These are phyloP conservation scores for Struthio camelus DNA, from an alignment of 2,113 vertebrate species.

Conservation along the genomic window DNA sequence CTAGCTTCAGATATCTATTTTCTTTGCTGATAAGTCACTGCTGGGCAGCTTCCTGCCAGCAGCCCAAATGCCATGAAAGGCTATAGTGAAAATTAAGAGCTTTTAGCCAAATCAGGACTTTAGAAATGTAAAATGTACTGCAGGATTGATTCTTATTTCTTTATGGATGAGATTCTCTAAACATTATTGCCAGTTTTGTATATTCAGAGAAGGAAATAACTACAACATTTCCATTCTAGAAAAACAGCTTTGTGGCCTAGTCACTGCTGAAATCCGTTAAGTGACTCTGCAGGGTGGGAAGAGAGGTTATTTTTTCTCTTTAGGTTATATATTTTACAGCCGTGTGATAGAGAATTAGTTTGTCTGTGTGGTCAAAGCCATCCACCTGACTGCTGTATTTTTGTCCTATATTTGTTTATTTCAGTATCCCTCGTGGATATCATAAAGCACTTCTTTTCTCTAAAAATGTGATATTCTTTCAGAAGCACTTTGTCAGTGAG, in stretches of 20 bases:
- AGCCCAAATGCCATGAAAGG: background rate
- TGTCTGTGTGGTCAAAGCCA: background rate
- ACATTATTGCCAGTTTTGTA: background rate
- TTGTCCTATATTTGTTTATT: background rate
- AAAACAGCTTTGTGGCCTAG: conserved; percentile 11
- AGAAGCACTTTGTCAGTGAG: background rate
- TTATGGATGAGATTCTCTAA: background rate
- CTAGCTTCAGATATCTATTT: background rate
- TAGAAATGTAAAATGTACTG: background rate
- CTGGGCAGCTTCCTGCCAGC: background rate
- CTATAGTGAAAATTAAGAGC: conserved; percentile 8
- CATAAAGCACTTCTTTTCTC: background rate
- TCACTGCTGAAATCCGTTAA: conserved; percentile 29
- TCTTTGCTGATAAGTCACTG: conserved; percentile 2
- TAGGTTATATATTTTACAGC: background rate
- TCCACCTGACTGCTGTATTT: background rate
- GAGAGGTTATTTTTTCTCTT: background rate
- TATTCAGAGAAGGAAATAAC: conserved; percentile 1
- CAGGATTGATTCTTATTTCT: conserved; percentile 24
- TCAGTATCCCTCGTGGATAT: background rate
- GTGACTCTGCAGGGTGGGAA: background rate
- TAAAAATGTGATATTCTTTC: background rate
- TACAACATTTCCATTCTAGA: conserved; percentile 27
- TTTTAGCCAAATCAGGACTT: conserved; percentile 11
- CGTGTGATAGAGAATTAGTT: background rate